Base-by-base conservation (phyloP, 2,113 vertebrate genomes). In the Paratilapia polleni region DNA sequence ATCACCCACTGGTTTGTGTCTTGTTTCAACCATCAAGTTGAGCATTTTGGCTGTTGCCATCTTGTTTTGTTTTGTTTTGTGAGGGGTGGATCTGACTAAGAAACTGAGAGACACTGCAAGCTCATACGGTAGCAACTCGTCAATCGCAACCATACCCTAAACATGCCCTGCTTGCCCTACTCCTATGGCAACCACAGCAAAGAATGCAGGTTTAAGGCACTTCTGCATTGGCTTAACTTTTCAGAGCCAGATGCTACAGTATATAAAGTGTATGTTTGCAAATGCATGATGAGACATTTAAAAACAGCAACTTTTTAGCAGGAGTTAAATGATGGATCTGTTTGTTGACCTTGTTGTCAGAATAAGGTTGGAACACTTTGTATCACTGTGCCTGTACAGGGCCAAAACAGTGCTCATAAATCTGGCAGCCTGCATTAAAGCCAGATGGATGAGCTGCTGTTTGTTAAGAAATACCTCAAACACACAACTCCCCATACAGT, bases 281-380 rank as follows among this genome's bases (percentile, higher is more conserved):
- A 1, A 73, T 70, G 22, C 66, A 52, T n/a, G 47, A 52, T 20
- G 47, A 73, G 6, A 34, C 20, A 19, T 8, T 54, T 26, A 54
- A 73, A 73, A 54, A 54, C 26, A 47, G 47, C 22, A 73, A 54
- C 43, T 54, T 73, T 73, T 73, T 73, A 73, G 68, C 19, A 0
- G 26, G 47, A 73, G 26, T 73, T n/a, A 73, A 73, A 73, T 73
- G 11, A 73, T 73, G 68, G 68, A 73, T 73, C 26, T 73, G 11
- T 52, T 28, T 73, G 1, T 73, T 31, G 24, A 24, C 17, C 17
- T 31, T 73, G 47, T 4, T 31, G 52, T 20, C 11, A 3, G 19
- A 73, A 54, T 73, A 73, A 73, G 56, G 47, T 54, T 54, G 26
- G 68, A 54, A n/a, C 26, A 28, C 62, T 77, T 61, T 34, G 15